A percentile compares a stretch with the other conserved stretches of the same genome.
These are phyloP conservation scores for Sitodiplosis mosellana DNA, from an alignment of 1,140 invertebrate genomes.

Conservation along the genomic window DNA sequence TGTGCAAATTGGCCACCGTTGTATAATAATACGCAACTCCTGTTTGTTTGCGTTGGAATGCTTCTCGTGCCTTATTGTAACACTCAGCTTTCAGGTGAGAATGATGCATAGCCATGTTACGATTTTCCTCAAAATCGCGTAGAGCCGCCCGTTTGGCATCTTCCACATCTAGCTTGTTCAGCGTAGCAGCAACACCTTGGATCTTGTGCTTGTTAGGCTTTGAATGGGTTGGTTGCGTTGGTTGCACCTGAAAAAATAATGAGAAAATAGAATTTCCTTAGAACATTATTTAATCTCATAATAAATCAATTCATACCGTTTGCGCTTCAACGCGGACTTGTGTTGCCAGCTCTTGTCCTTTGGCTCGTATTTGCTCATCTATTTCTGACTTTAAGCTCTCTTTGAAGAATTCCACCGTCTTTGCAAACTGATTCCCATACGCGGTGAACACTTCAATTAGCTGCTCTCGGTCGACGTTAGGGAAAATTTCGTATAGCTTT, in stretches of 20 bases:
- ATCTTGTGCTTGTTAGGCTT: no score
- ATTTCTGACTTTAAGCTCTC: background rate
- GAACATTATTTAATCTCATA: no score
- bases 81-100: conserved; percentile 28
- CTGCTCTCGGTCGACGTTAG: conserved; percentile 37
- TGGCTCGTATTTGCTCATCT: conserved; percentile 9
- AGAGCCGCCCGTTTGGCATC: conserved; percentile 18
- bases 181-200: no score
- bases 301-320: no score
- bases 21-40: conserved; percentile 52
- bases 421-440: conserved; percentile 32
- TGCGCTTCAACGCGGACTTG: background rate
- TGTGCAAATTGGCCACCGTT: conserved; percentile 38
- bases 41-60: conserved; percentile 38
- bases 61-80: conserved; percentile 46
- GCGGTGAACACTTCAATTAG: conserved; percentile 46
- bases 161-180: conserved; percentile 6
- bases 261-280: no score
- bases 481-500: conserved; percentile 49
- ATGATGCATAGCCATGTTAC: conserved; percentile 22
- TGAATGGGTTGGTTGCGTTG: no score
- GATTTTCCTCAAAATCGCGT: conserved; percentile 20
- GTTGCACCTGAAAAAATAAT: no score
- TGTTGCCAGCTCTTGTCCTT: conserved; percentile 15
- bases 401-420: conserved; percentile 15